Base-by-base conservation (phyloP, 2,888 invertebrate genomes). In the Nebria salina region DNA sequence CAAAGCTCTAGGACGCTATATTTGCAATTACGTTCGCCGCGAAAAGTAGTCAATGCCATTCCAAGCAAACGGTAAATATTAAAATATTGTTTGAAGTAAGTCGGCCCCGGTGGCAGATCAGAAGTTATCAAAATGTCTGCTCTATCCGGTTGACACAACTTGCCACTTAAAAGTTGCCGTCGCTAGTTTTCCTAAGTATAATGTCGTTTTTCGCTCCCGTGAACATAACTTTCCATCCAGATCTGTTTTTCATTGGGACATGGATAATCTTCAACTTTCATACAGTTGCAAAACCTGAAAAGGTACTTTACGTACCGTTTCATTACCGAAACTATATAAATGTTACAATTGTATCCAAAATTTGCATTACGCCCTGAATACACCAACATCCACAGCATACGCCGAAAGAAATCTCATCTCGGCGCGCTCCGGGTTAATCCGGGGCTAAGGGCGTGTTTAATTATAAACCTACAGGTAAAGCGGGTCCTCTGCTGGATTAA, bases 141-240 rank as follows among this genome's bases (percentile, higher is more conserved):
- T 73, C 78, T 78, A 78, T 78, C 73, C 78, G 54, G 70, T 54
- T 72, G 34, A 78, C 78, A 78, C 72, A 78, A 78, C 78, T 78
- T 78, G 73, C 78, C 78, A 78, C 78, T 78, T 78, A 78, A 78
- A 78, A 78, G 41, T 78, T 78, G 72, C 41, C 65, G 72, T 41
- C 65, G 66, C 77, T 78, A 41, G 78, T 73, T 70, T 25, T 20
- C 11, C 78, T 78, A 78, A 78, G 78, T 78, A 78, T 73, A 78
- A 78, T 78, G 78, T 78, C 73, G 65, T 78, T 54, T 54, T 54
- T 54, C 54, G 54, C 54, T 54, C 54, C 54, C 8, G 54, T 54
- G 54, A 54, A 13, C 54, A 54, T 54, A 54, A 54, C 54, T 54
- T 54, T 54, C 54, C 13, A 54, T 54, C 54, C 13, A 54, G 54